Conservation (phyloP, 2,888 invertebrate genomes). For the Dicyrtoma fusca region DNA sequence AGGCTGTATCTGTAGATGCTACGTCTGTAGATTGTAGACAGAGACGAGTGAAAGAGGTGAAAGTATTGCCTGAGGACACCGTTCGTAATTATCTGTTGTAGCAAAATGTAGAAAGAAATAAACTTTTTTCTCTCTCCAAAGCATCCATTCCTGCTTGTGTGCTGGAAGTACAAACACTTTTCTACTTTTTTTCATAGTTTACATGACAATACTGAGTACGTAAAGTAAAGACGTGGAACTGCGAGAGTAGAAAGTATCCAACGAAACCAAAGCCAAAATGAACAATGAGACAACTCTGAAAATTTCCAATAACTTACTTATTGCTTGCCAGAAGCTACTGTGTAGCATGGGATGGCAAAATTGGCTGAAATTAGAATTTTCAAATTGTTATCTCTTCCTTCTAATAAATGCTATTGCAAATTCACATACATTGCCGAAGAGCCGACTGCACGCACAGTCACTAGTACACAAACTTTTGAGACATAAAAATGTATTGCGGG, state of each 20-base stretch:
- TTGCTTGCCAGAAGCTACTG: slow-evolving; percentile 19
- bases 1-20: no score
- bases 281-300: neutral
- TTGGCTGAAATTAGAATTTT: slow-evolving; percentile 8
- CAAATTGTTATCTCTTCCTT: no score
- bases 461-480: no score
- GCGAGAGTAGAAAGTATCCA: neutral
- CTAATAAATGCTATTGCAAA: no score
- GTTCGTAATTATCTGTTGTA: neutral
- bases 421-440: no score
- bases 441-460: no score
- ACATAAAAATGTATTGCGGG: no score
- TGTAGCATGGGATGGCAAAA: slow-evolving; percentile 9
- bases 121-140: neutral
- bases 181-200: no score
- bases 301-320: slow-evolving; percentile 6
- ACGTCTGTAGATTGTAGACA: neutral
- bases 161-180: no score
- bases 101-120: neutral
- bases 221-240: no score
- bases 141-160: neutral
- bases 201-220: no score
- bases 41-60: slow-evolving; percentile 3
- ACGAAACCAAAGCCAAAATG: neutral
- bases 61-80: neutral